Evolutionary conservation across 2,797 vertebrate genomes (phyloP).

Genomic region (Neomorphus geoffroyi): DNA sequence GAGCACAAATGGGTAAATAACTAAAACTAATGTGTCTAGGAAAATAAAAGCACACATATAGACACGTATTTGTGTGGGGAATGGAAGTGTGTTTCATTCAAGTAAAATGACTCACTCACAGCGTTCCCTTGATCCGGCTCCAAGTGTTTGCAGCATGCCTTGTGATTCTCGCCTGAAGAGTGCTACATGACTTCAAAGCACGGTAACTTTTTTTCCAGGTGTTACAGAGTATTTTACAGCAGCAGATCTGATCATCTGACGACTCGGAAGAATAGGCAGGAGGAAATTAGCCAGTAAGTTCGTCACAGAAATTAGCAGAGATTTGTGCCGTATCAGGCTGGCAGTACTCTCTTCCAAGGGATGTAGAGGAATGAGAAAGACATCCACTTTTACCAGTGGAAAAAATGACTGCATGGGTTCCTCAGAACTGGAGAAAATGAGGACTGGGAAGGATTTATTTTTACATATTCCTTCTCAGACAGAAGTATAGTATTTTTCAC

Average conservation of each 20-base stretch:
- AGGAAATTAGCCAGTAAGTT: not conserved
- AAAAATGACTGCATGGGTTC: not conserved
- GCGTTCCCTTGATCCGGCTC: constrained; percentile 31
- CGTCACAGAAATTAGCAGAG: not conserved
- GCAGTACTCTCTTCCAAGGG: not conserved
- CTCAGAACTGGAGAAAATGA: not conserved
- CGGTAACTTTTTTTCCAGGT: not conserved
- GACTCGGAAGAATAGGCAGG: not conserved
- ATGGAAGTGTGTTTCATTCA: constrained; percentile 54
- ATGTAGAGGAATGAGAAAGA: not conserved
- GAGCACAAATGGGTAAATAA: constrained; percentile 72
- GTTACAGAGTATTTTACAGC: not conserved
- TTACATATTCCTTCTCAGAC: not conserved
- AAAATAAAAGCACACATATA: constrained; percentile 73
- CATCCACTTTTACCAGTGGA: not conserved
- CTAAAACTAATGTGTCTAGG: constrained; percentile 73
- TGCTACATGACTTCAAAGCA: constrained; percentile 16
- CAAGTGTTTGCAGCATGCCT: constrained; percentile 31
- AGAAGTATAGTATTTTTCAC: not conserved
- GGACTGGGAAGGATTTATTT: not conserved
- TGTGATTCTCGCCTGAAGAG: not conserved
- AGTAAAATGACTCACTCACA: constrained; percentile 53
- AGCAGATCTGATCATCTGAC: not conserved
- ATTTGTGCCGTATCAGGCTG: not conserved
- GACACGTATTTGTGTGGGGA: constrained; percentile 61